Evolutionary conservation across 30 jellyfish, hydroid and myxozoan species (phyloP), one percentile per base, ranked within the genome.

Genomic region (Cassiopea xamachana): DNA sequence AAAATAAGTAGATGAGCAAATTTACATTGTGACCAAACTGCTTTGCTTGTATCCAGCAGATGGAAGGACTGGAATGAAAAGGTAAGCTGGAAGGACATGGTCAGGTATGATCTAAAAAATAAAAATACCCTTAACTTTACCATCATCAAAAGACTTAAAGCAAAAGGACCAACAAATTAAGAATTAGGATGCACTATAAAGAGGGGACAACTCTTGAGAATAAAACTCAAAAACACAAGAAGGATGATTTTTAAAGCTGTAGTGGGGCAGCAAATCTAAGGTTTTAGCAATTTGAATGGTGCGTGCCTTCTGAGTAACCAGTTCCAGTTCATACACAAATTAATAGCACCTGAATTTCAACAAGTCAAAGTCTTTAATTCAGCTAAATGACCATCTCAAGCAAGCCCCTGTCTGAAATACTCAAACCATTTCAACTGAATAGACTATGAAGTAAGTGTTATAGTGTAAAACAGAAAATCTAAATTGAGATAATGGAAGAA

Each of bases 1-100:
- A 55, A 10, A 55, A 55, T 3, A 55, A 55, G 64, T 55, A 55
- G 12, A 55, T 3, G 10, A 3, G 64, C 10, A 27, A 77, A 79
- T 94, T 85, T 86, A 91, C 97, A 91, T 91, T 50, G 99, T 95
- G 19, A 95, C 88, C 84, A 95, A 64, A 72, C 99, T 95, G 91
- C 95, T 89, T 84, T 95, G 99, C 75, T 88, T 95, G 60, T 80
- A 73, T 7, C 95, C 96, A 86, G 82, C 51, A 45, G 83, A 69
- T 60, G 92, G 98, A 17, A 89, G 75, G 47, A 87, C 61, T 27
- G 98, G 98, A 87, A 94, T 71, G 79, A 95, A 91, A 16, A 95
- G 82, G 48, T 79, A 86, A 0, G 97, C 60, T 73, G 98, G 98
- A 84, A 94, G 91, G 48, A 90, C 96, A 91, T 95, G 99, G 82